Evolutionary conservation across 2,888 invertebrate species (phyloP), one percentile per base, ranked within the genome.

Genomic region (Apotomis capreana): DNA sequence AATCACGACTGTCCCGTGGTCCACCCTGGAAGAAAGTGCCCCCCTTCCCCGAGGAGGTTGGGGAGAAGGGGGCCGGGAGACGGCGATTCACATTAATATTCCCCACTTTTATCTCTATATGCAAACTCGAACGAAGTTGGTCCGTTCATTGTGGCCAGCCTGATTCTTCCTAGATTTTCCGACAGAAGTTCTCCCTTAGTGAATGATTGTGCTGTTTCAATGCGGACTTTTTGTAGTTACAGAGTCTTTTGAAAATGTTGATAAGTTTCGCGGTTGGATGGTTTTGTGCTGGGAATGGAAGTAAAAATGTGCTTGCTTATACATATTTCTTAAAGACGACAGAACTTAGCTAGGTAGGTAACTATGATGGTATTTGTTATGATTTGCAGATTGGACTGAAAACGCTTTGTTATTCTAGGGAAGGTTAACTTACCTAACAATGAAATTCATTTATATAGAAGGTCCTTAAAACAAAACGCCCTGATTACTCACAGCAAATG

Each of bases 21-120:
- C 92, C 92, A 88, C 86, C 84, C 84, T 85, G 85, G 88, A 90
- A 89, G 91, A 87, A 88, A 89, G 84, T 86, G 83, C 86, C 87
- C 81, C 84, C 81, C 74, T 76, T 76, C 74, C 79, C 81, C 75
- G 12, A 57, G 65, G 74, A 74, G 68, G 74, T 68, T 75, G 76
- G 79, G 79, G 79, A 76, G 77, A 75, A 71, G 78, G 76, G 80
- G 80, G 80, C 76, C 78, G 74, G 82, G 83, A 79, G 84, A 77
- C 81, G 89, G 87, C 87, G 88, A 89, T 89, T 88, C 92, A 89
- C 92, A 93, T 93, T 93, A 93, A 92, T 93, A 93, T 93, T 92
- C 93, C 91, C 92, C 89, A 92, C 92, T 93, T 93, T 93, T 93
- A 93, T 93, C 93, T 93, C 93, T 93, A 92, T 92, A 93, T 93